Evolutionary conservation across 2,888 invertebrate genomes (phyloP).

Genomic region (Netelia melanura): DNA sequence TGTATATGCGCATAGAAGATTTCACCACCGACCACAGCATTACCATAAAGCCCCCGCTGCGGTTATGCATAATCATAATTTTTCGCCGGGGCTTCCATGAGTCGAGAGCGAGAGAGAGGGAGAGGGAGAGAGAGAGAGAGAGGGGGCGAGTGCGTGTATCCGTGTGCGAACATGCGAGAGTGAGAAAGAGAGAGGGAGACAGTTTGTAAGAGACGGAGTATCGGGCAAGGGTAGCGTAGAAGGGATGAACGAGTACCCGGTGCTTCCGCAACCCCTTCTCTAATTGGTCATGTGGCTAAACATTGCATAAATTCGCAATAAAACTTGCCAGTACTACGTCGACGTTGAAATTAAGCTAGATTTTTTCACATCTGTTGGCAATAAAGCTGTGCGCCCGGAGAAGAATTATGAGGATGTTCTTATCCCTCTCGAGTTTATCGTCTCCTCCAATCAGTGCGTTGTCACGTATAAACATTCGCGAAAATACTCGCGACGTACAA

Average conservation of each 20-base stretch:
- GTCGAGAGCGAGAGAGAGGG: constrained; percentile 32
- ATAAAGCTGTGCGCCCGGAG: constrained; percentile 16
- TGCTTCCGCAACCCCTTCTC: constrained; percentile 73
- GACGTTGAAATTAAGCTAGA: constrained; percentile 78
- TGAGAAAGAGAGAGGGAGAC: constrained; percentile 18
- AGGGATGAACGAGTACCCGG: constrained; percentile 41
- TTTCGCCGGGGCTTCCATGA: constrained; percentile 74
- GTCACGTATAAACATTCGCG: background rate
- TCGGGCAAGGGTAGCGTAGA: constrained; percentile 25
- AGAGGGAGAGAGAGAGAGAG: constrained; percentile 23
- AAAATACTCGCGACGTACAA: constrained; percentile 2
- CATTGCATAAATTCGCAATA: constrained; percentile 84
- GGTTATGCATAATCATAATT: constrained; percentile 83
- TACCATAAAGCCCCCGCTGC: constrained; percentile 82
- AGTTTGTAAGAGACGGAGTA: constrained; percentile 22
- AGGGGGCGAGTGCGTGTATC: background rate
- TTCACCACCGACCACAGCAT: constrained; percentile 82
- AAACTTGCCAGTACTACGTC: constrained; percentile 76
- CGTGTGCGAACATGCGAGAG: background rate
- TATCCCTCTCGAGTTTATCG: background rate
- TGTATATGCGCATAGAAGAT: constrained; percentile 81
- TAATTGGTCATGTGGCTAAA: constrained; percentile 83
- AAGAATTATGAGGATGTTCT: constrained; percentile 40
- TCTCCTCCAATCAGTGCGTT: background rate
- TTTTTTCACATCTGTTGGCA: constrained; percentile 63